These are phyloP conservation scores for Seriola rivoliana DNA, from an alignment of 2,113 vertebrate species.

Conservation along the genomic window DNA sequence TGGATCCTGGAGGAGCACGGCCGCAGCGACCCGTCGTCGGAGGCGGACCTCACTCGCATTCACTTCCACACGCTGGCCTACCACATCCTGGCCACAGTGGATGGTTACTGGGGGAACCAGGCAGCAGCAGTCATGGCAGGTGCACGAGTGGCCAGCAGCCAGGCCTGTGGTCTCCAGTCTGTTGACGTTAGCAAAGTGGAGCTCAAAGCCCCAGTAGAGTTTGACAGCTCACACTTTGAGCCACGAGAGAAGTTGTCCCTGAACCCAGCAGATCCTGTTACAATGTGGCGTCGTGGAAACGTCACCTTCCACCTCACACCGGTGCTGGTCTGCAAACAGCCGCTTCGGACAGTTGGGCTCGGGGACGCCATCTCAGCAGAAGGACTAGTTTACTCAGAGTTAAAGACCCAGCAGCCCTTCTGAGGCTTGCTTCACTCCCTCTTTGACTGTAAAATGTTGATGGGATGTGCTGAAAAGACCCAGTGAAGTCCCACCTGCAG, in stretches of 20 bases:
- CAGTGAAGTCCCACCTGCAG: conserved; percentile 15
- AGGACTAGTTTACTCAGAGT: conserved; percentile 93
- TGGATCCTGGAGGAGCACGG: conserved; percentile 94
- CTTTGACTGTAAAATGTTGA: background rate
- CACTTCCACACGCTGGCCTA: conserved; percentile 98
- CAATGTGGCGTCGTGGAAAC: conserved; percentile 88
- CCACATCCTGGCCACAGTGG: conserved; percentile 92
- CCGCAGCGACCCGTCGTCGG: conserved; percentile 65
- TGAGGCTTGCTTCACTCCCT: conserved; percentile 24
- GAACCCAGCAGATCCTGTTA: conserved; percentile 87
- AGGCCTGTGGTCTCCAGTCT: conserved; percentile 89
- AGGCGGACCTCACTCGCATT: conserved; percentile 91
- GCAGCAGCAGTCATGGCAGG: conserved; percentile 91
- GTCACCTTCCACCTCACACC: conserved; percentile 93
- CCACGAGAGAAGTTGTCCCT: conserved; percentile 81
- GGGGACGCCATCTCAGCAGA: conserved; percentile 97
- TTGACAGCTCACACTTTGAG: conserved; percentile 87
- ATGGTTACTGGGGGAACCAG: conserved; percentile 95
- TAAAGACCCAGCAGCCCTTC: conserved; percentile 62
- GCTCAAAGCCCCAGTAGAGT: conserved; percentile 89
- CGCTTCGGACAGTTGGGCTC: conserved; percentile 94
- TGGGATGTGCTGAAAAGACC: conserved; percentile 10
- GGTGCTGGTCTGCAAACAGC: conserved; percentile 93
- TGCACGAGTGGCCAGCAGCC: conserved; percentile 90
- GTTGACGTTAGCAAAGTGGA: conserved; percentile 87